A percentile compares a stretch with the other conserved stretches of the same genome.
phyloP scores from a whole-genome alignment of 2,888 invertebrate species.

The Lissonota sp. region DNA sequence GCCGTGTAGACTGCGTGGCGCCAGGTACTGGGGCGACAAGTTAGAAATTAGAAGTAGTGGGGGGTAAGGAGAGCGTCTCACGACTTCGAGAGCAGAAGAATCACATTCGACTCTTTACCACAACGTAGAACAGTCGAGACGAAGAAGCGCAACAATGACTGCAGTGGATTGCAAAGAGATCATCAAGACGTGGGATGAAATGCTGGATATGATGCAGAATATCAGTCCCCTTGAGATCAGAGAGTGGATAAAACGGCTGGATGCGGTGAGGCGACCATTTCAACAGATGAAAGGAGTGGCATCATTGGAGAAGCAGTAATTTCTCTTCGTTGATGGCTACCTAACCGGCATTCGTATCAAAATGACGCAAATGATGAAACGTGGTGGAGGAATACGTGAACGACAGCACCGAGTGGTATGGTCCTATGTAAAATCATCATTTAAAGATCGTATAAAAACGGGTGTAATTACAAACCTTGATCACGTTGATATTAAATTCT shows the following conservation, averaged over 20 bases:
- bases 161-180: conserved; percentile 24
- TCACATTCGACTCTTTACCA: too few species aligned
- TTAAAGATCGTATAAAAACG: conserved; percentile 30
- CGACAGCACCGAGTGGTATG: conserved; percentile 23
- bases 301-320: conserved; percentile 12
- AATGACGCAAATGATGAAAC: conserved; percentile 11
- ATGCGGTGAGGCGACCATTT: conserved; percentile 4
- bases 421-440: conserved; percentile 29
- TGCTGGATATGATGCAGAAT: conserved; percentile 13
- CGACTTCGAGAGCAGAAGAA: too few species aligned
- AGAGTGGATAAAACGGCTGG: conserved; percentile 16
- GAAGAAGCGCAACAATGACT: conserved; percentile 5
- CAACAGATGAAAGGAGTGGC: neutral
- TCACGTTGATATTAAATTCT: conserved; percentile 22
- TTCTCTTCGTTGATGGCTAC: neutral
- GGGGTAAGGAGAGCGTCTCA: too few species aligned
- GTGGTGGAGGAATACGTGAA: conserved; percentile 9
- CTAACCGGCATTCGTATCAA: conserved; percentile 5
- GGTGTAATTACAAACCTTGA: conserved; percentile 26
- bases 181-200: conserved; percentile 14
- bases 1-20: too few species aligned
- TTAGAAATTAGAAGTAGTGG: too few species aligned
- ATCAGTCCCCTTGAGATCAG: neutral
- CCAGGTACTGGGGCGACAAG: too few species aligned
- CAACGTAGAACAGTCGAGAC: too few species aligned